These are phyloP conservation scores for Lamellibrachia satsuma DNA, from an alignment of 2,888 invertebrate species.

Conservation along the genomic window DNA sequence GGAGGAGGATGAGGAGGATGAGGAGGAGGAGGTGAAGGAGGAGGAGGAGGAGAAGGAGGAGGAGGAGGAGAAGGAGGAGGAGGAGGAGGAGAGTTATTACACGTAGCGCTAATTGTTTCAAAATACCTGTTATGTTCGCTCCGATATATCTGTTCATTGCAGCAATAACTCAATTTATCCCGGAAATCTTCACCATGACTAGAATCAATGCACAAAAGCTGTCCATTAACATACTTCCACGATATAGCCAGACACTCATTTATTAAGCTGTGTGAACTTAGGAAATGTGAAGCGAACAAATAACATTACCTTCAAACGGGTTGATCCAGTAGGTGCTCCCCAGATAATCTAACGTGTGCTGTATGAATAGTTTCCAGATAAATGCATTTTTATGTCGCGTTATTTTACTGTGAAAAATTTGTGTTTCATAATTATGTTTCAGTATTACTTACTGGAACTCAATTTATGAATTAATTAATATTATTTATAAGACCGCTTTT, in stretches of 20 bases:
- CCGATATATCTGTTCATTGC: neutral
- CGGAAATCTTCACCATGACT: neutral
- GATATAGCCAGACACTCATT: neutral
- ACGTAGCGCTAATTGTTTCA: neutral
- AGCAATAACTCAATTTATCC: neutral
- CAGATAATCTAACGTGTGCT: too few species aligned
- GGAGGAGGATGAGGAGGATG: neutral
- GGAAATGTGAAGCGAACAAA: too few species aligned
- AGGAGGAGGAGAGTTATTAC: slow-evolving; percentile 5
- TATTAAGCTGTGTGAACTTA: too few species aligned
- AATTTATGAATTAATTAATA: too few species aligned
- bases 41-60: neutral
- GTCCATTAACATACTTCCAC: neutral
- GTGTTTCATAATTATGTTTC: neutral
- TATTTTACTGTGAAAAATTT: neutral
- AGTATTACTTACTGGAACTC: neutral
- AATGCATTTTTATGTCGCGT: neutral
- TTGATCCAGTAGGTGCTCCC: too few species aligned
- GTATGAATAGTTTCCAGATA: too few species aligned
- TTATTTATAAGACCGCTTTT: too few species aligned
- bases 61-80: neutral
- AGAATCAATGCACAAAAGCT: neutral
- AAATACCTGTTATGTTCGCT: neutral
- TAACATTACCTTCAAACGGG: too few species aligned
- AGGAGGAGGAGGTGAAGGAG: neutral